Percentiles rank a stretch among this genome's conserved stretches.
phyloP scores from a whole-genome alignment of 2,888 invertebrate genomes.

The Leptogaster cylindrica region DNA sequence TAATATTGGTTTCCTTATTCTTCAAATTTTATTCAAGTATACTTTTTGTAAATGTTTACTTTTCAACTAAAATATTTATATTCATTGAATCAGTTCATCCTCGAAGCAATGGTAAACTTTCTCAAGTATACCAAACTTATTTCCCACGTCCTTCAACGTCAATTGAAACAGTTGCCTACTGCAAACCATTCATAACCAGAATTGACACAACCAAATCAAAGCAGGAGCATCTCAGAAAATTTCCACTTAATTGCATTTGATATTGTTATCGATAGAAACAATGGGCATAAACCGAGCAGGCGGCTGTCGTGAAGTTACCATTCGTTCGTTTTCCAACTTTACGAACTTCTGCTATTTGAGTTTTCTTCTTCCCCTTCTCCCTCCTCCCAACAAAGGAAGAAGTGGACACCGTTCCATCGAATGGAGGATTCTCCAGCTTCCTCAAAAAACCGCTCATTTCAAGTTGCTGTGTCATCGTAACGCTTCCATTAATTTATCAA shows the following conservation, averaged over 20 bases:
- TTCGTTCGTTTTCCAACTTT: slow-evolving; percentile 11
- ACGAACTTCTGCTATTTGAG: slow-evolving; percentile 17
- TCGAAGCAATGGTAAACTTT: no score
- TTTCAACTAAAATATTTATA: no score
- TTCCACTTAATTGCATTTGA: slow-evolving; percentile 21
- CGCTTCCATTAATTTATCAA: slow-evolving; percentile 39
- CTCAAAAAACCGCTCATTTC: not conserved
- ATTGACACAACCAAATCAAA: not conserved
- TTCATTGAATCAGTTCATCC: no score
- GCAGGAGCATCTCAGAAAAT: not conserved
- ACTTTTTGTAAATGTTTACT: no score
- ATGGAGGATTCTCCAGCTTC: slow-evolving; percentile 15
- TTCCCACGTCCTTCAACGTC: slow-evolving; percentile 1
- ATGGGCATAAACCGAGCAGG: not conserved
- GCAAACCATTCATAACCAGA: not conserved
- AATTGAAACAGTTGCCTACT: not conserved
- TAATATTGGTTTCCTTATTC: no score
- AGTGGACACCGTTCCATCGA: no score
- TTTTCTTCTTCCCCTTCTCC: not conserved
- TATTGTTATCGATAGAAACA: not conserved
- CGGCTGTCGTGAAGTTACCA: not conserved
- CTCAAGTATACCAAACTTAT: no score
- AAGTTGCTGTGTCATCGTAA: slow-evolving; percentile 25
- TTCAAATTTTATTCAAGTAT: no score
- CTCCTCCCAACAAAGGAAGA: no score